Evolutionary conservation across 2,888 invertebrate genomes (phyloP).

Genomic region (Mesochorus sp.): DNA sequence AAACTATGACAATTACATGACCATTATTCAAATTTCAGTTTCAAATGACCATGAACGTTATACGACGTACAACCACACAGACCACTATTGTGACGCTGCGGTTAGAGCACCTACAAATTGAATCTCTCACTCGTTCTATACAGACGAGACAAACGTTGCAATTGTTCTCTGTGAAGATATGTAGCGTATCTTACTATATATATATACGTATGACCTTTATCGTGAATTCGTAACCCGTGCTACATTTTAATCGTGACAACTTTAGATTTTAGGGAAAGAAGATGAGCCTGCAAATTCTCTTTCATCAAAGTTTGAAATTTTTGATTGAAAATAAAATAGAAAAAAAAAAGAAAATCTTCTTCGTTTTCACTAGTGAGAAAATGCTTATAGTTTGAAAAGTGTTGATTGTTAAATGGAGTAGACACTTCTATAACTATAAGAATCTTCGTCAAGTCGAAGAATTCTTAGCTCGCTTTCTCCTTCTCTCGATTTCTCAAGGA

Average conservation of each 20-base stretch:
- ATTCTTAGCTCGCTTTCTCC: constrained; percentile 2
- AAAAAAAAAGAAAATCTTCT: not conserved
- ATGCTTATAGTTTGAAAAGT: not conserved
- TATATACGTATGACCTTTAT: not conserved
- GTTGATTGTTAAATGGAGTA: not conserved
- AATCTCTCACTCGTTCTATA: constrained; percentile 7
- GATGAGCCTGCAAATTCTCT: constrained; percentile 29
- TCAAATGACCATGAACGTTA: constrained; percentile 9
- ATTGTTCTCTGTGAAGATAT: constrained; percentile 11
- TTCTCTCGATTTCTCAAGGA: constrained; percentile 12
- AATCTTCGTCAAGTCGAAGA: constrained; percentile 22
- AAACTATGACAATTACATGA: constrained; percentile 12
- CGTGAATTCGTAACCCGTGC: not conserved
- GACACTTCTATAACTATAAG: not conserved
- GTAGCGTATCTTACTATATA: not conserved
- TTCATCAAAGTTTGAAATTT: constrained; percentile 32
- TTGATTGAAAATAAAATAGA: constrained; percentile 15
- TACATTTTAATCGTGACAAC: not conserved
- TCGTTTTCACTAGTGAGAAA: not conserved
- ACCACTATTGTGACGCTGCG: constrained; percentile 5
- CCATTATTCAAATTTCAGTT: constrained; percentile 46
- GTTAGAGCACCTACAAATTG: constrained; percentile 24
- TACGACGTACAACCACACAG: constrained; percentile 1
- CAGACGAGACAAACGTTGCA: constrained; percentile 10
- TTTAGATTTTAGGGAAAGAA: not conserved